A percentile compares a stretch with the other conserved stretches of the same genome.
phyloP scores from a whole-genome alignment of 2,113 vertebrate species.

The Dasyornis broadbenti region DNA sequence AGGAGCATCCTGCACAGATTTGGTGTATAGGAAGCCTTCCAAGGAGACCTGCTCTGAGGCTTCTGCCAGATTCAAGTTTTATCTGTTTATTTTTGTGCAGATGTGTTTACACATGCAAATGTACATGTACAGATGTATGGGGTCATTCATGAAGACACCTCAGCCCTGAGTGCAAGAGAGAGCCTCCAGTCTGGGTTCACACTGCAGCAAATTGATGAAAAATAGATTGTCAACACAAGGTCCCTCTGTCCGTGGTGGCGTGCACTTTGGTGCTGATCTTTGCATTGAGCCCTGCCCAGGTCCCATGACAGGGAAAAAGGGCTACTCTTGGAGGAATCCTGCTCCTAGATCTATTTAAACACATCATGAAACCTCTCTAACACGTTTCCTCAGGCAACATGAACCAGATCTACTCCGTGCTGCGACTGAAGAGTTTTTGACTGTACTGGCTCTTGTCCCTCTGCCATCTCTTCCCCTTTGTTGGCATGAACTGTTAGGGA shows the following conservation, averaged over 20 bases:
- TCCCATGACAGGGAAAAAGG: no score
- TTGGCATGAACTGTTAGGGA: background rate
- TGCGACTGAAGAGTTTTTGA: background rate
- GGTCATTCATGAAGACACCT: background rate
- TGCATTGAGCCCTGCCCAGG: background rate
- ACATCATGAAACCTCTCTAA: background rate
- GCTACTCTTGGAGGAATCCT: background rate
- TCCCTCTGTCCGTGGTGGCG: accelerated
- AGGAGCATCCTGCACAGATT: background rate
- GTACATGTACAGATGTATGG: background rate
- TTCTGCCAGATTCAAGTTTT: background rate
- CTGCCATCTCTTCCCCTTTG: background rate
- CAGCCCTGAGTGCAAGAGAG: background rate
- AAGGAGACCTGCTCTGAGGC: background rate
- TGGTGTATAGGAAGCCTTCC: background rate
- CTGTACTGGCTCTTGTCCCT: background rate
- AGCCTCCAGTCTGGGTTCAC: background rate
- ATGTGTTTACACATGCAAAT: background rate
- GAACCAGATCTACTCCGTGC: background rate
- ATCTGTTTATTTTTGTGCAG: background rate
- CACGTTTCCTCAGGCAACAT: accelerated
- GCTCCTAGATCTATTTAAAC: background rate
- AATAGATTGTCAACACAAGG: background rate
- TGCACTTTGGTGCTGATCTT: background rate
- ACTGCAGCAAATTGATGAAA: accelerated